These are phyloP conservation scores for Himalopsyche tibetana DNA, from an alignment of 2,888 invertebrate species.

Conservation along the genomic window DNA sequence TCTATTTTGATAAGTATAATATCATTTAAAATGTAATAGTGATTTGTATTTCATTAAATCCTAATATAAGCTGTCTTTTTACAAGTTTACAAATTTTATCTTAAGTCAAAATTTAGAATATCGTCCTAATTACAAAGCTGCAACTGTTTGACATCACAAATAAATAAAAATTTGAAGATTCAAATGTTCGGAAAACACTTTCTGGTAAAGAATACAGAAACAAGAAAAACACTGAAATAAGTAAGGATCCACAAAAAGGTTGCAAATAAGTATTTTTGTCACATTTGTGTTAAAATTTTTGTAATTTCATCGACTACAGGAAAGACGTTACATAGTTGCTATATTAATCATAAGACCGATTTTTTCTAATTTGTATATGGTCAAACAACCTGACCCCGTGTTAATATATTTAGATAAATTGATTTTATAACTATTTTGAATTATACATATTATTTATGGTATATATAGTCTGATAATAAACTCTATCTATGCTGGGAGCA, in stretches of 20 bases:
- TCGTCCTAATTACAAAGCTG: conserved; percentile 52
- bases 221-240: not conserved
- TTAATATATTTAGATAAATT: conserved; percentile 36
- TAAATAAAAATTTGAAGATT: conserved; percentile 43
- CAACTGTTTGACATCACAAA: not conserved
- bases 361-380: conserved; percentile 44
- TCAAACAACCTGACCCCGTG: conserved; percentile 34
- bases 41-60: conserved; percentile 27
- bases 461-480: conserved; percentile 40
- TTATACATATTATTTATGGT: conserved; percentile 37
- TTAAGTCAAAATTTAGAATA: conserved; percentile 56
- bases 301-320: not conserved
- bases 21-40: conserved; percentile 14
- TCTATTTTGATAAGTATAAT: conserved; percentile 39
- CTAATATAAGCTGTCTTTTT: conserved; percentile 31
- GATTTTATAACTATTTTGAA: conserved; percentile 34
- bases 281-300: not conserved
- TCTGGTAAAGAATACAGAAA: not conserved
- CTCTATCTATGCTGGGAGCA: conserved; percentile 39
- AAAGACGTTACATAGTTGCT: conserved; percentile 42
- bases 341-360: conserved; percentile 47
- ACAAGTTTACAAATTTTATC: conserved; percentile 29
- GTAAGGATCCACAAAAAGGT: not conserved
- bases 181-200: conserved; percentile 1
- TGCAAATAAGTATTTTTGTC: conserved; percentile 12